Evolutionary conservation across 2,113 vertebrate genomes (phyloP), one percentile per base, ranked within the genome.

Genomic region (Cheirogaleus medius): DNA sequence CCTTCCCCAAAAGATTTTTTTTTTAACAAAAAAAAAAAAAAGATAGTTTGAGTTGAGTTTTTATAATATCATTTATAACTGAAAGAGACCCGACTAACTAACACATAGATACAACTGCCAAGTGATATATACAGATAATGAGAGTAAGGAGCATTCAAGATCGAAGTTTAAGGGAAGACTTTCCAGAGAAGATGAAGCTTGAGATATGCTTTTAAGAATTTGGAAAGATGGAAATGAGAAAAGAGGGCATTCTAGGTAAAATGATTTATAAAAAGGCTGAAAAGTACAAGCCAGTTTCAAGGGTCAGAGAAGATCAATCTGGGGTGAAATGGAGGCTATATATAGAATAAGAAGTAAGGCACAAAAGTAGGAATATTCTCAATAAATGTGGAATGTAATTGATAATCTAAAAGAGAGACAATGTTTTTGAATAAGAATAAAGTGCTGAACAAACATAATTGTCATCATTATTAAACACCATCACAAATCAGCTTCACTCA

Each of bases 391-490:
- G 10, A 39, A 81, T 17, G 11, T 9, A 90, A 74, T 54, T 87
- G 42, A 44, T 39, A 69, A 78, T 56, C 29, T 64, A 73, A 81
- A 76, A 87, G 13, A 80, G 3, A 77, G 7, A 34, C 1, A 34
- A 66, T 60, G 8, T 58, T 93, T 90, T 56, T 64, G 11, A 93
- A 89, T 93, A 68, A 74, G 34, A 95, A 88, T 58, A 87, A 95
- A 95, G 32, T 66, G 10, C 78, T 92, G 21, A 42, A 49, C 21
- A 91, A 87, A 39, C 64, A 64, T 73, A 34, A 80, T 42, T 80
- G 8, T 73, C 85, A 39, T 66, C 73, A 69, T 78, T 14, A 34
- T 52, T 73, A 76, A 78, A 39, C n/a, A 54, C 2, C 25, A 85
- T 71, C 39, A 81, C 58, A 95, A 87, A 95, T 49, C 93, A 97